phyloP scores from a whole-genome alignment of 2,797 vertebrate genomes.

The Sphenodon punctatus region DNA sequence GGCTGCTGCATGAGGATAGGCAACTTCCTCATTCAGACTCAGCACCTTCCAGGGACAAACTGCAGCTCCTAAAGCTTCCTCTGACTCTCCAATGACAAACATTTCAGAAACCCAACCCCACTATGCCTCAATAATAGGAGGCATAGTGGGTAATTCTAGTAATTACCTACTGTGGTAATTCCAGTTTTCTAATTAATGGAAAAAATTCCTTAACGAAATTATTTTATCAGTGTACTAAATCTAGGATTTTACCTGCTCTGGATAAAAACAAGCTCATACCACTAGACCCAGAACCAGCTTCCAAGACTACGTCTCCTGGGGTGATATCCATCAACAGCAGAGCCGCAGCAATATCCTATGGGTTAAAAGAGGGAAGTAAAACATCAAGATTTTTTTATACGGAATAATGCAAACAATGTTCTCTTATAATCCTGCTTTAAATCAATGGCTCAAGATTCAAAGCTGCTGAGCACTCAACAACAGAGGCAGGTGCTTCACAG shows the following conservation, averaged over 20 bases:
- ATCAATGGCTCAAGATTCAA: neutral
- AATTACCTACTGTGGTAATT: no score
- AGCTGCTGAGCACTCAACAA: neutral
- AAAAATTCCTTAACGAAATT: no score
- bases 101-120: no score
- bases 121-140: no score
- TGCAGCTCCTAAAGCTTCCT: no score
- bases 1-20: no score
- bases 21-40: no score
- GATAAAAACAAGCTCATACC: slow-evolving; percentile 91
- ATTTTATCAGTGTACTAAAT: neutral
- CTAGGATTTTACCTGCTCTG: slow-evolving; percentile 82
- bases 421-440: neutral
- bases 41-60: no score
- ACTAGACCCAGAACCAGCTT: slow-evolving; percentile 91
- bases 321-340: slow-evolving; percentile 86
- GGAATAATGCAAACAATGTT: neutral
- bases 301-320: slow-evolving; percentile 87
- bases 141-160: no score
- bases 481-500: neutral
- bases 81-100: no score
- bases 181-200: neutral
- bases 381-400: neutral
- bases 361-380: neutral
- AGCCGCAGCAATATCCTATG: slow-evolving; percentile 80